Percentiles rank a stretch among this genome's conserved stretches.
Conservation (phyloP, 37 sponge, comb jelly and placozoan genomes). For the Trichoplax adhaerens region DNA sequence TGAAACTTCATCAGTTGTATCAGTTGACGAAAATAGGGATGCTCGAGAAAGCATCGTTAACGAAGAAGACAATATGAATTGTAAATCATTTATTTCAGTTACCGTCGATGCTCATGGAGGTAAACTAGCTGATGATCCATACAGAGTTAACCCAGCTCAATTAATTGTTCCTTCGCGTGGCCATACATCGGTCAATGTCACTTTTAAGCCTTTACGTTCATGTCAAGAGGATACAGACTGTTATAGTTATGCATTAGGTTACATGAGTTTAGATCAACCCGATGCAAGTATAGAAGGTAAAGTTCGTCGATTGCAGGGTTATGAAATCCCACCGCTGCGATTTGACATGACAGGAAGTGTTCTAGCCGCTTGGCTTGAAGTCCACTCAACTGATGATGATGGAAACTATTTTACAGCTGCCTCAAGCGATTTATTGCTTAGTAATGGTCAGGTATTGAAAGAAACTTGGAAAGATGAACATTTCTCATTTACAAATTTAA, state of each 20-base stretch:
- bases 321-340: conserved; percentile 6
- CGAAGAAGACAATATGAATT: background rate
- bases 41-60: background rate
- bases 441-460: too few relatives aligned
- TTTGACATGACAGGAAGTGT: conserved; percentile 18
- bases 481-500: too few relatives aligned
- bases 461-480: too few relatives aligned
- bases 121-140: conserved; percentile 11
- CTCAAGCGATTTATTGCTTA: too few relatives aligned
- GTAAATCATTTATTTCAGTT: conserved; percentile 4
- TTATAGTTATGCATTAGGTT: conserved; percentile 29
- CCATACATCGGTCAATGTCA: conserved; percentile 11
- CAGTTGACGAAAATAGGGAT: too few relatives aligned
- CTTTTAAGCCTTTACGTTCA: conserved; percentile 12
- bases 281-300: too few relatives aligned
- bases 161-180: conserved; percentile 29
- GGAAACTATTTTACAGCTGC: too few relatives aligned
- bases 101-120: conserved; percentile 36
- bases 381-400: too few relatives aligned
- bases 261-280: conserved; percentile 24
- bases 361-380: too few relatives aligned
- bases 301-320: conserved; percentile 4
- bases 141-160: conserved; percentile 27
- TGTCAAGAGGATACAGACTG: too few relatives aligned
- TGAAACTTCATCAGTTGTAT: background rate